These are phyloP conservation scores for Anastrepha ludens DNA, from an alignment of 1,140 invertebrate genomes.

Conservation along the genomic window DNA sequence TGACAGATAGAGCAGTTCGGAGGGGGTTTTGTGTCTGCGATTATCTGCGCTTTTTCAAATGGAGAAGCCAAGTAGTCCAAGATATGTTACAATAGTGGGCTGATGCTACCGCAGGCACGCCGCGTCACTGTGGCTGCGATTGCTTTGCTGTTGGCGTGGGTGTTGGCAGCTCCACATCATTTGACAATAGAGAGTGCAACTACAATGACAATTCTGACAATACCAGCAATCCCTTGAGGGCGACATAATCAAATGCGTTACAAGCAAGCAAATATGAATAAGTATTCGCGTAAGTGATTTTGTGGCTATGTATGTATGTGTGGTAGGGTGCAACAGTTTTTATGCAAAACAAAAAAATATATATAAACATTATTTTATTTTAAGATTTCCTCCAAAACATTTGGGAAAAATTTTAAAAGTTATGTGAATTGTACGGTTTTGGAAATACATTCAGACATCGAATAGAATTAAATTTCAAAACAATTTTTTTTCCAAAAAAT, in stretches of 20 bases:
- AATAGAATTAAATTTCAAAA: too few relatives aligned
- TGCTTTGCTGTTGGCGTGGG: not conserved
- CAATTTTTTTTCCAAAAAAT: too few relatives aligned
- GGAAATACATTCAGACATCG: too few relatives aligned
- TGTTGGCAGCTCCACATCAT: constrained; percentile 16
- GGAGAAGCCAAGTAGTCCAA: not conserved
- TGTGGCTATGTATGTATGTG: not conserved
- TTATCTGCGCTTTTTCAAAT: too few relatives aligned
- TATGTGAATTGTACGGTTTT: too few relatives aligned
- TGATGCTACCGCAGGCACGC: too few relatives aligned
- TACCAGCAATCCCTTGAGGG: constrained; percentile 16
- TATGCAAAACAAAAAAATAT: too few relatives aligned
- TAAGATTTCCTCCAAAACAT: too few relatives aligned
- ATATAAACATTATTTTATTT: too few relatives aligned
- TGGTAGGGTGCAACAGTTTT: too few relatives aligned
- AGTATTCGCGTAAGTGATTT: not conserved
- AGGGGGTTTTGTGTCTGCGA: not conserved
- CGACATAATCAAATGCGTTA: constrained; percentile 25
- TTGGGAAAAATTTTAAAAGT: too few relatives aligned
- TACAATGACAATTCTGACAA: constrained; percentile 4
- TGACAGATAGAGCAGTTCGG: not conserved
- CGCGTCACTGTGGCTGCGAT: not conserved
- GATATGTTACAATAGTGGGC: not conserved
- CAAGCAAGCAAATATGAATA: constrained; percentile 32
- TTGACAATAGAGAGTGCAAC: constrained; percentile 26